Evolutionary conservation across 2,113 vertebrate genomes (phyloP).

Genomic region (Pluvialis apricaria): DNA sequence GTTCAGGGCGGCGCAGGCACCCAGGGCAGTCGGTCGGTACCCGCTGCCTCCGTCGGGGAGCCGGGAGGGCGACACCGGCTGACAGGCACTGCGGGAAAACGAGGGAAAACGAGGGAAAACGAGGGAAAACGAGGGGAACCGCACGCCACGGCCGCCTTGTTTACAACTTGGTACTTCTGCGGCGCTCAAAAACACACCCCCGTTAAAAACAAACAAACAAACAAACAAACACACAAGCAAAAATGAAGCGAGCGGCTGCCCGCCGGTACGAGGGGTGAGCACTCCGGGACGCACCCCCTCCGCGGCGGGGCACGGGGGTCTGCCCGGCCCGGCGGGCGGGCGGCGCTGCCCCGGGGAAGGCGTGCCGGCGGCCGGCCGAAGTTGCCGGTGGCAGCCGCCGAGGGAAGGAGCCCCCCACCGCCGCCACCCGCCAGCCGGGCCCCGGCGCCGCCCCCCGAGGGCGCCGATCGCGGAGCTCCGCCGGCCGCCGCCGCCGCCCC

Average conservation of each 20-base stretch:
- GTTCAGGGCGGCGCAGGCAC: accelerated
- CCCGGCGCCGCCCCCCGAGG: neutral
- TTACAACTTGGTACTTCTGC: neutral
- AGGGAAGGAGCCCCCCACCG: too few relatives aligned
- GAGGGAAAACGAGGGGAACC: neutral
- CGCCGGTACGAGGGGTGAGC: neutral
- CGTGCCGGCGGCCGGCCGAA: neutral
- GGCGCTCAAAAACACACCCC: too few relatives aligned
- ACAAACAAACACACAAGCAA: neutral
- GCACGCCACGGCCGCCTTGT: neutral
- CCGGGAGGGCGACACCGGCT: neutral
- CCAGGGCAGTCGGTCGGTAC: accelerated
- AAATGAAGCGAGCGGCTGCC: neutral
- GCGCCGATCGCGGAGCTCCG: neutral
- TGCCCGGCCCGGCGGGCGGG: neutral
- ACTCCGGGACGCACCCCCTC: neutral
- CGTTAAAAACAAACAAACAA: neutral
- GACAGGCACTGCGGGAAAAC: neutral
- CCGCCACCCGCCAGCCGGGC: neutral
- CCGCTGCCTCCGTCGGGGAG: too few relatives aligned
- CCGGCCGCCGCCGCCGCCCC: neutral
- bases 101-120: neutral
- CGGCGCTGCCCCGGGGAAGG: neutral
- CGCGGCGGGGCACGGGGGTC: neutral
- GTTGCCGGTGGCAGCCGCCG: neutral